Base-by-base conservation (phyloP, 2,113 vertebrate genomes). In the Motacilla tschutschensis region DNA sequence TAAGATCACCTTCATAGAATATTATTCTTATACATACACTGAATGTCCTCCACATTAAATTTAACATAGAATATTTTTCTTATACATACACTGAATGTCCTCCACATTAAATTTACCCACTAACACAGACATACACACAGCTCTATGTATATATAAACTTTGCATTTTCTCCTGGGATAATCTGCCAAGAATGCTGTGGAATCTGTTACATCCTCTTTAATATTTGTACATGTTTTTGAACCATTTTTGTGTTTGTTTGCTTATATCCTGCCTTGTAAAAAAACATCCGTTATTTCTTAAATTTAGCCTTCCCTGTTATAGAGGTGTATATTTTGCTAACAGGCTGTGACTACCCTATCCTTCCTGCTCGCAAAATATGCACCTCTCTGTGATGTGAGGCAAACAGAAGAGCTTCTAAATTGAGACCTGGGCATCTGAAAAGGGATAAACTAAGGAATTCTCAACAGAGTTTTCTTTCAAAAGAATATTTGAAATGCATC, bases 231-330 rank as follows among this genome's bases (percentile, higher is more conserved):
- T 90, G 48, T 0, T 93, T 93, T 93, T 83, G 79, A 93, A 88
- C 50, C 18, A 33, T 83, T 90, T 91, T 93, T 77, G 46, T 93
- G 53, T 74, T 85, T 93, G 90, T 91, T 95, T 95, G 72, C 87
- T 90, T 90, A 85, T 87, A 87, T 93, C 88, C 81, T 90, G 88
- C 69, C 64, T 88, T 80, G 81, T 38, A 60, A 79, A 75, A 94
- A 94, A 91, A 83, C 55, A 85, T 93, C 93, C 46, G 12, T 67
- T 83, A 43, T 65, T 91, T 90, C 53, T 87, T 93, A 93, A 87
- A 90, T 87, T 88, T 94, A 92, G 87, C 84, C 54, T 90, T 90
- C 87, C 41, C 76, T 91, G 21, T 77, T 85, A 57, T 4, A 64
- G 84, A 80, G 53, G 46, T 90, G 53, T 87, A 77, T 93, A 87